phyloP scores from a whole-genome alignment of 2,888 invertebrate genomes.

The Alentia gelatinosa region DNA sequence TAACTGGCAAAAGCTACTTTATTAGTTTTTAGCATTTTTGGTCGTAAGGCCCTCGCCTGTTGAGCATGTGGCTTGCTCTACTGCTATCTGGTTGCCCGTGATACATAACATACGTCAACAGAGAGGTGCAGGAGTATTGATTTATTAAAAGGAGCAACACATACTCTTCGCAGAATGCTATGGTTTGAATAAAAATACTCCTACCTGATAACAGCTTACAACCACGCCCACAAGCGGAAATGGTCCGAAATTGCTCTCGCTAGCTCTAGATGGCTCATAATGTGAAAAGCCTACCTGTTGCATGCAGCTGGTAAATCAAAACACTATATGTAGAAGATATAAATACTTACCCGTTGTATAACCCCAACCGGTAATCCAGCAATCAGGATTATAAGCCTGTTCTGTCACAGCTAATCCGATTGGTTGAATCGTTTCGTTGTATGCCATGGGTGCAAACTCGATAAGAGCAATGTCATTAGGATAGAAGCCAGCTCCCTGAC shows the following conservation, averaged over 20 bases:
- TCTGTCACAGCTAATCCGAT: background rate
- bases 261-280: no score
- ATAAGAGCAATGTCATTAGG: background rate
- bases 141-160: no score
- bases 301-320: background rate
- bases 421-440: background rate
- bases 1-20: no score
- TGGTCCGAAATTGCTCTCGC: no score
- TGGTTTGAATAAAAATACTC: background rate
- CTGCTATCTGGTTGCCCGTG: no score
- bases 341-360: background rate
- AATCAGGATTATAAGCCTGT: background rate
- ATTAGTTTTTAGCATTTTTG: no score
- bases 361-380: background rate
- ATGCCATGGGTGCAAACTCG: background rate
- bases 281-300: background rate
- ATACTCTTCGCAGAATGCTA: background rate
- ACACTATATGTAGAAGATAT: background rate
- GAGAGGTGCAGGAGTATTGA: no score
- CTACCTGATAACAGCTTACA: background rate
- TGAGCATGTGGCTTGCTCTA: no score
- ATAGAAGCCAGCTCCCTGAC: background rate
- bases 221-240: no score
- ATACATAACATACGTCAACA: no score
- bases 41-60: no score